A percentile compares a stretch with the other conserved stretches of the same genome.
Conservation (phyloP, 2,113 vertebrate genomes). For the Martes martes region DNA sequence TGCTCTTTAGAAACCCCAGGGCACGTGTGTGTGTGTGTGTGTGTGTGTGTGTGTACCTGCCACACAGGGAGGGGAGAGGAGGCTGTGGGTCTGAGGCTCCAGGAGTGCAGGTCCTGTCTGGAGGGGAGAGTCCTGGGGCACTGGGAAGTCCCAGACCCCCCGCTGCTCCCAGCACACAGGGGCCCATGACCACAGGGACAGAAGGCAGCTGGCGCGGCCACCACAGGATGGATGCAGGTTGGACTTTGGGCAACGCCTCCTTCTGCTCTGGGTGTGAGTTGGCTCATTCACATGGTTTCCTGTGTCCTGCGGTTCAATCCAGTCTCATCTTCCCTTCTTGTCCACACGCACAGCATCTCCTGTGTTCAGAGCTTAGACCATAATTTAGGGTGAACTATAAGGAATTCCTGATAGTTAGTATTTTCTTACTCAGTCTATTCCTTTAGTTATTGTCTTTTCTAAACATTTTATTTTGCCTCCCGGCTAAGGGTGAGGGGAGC, state of each 20-base stretch:
- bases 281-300: neutral
- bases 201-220: too few species aligned
- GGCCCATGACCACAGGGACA: too few species aligned
- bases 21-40: too few species aligned
- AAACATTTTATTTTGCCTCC: too few species aligned
- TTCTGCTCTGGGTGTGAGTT: neutral
- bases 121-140: neutral
- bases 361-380: neutral
- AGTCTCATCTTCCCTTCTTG: neutral
- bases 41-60: neutral
- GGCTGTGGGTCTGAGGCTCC: neutral
- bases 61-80: neutral
- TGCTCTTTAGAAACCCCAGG: neutral
- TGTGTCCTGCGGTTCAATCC: neutral
- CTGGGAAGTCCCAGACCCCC: neutral
- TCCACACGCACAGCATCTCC: neutral
- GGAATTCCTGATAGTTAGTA: too few species aligned
- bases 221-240: neutral
- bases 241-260: neutral
- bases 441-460: too few species aligned
- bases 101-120: too few species aligned
- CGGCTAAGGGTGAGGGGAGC: too few species aligned
- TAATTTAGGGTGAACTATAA: too few species aligned
- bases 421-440: too few species aligned
- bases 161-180: neutral